Percentiles rank a stretch among this genome's conserved stretches.
phyloP scores from a whole-genome alignment of 2,113 vertebrate genomes.

The Lates calcarifer region DNA sequence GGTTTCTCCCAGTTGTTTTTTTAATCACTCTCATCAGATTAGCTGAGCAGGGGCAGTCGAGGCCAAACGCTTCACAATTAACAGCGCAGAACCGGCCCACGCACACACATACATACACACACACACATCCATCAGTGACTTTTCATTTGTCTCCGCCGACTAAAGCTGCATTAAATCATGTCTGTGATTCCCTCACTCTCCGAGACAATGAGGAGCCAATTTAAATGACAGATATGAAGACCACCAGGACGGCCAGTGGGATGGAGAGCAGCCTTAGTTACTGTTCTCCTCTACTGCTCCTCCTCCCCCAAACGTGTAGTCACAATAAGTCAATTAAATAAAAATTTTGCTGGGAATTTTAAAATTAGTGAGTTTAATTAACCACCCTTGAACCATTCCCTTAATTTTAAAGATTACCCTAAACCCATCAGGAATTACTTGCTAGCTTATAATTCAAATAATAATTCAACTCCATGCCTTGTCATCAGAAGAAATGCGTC shows the following conservation, averaged over 20 bases:
- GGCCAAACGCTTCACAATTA: constrained; percentile 83
- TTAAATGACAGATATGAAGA: constrained; percentile 63
- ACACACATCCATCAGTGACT: constrained; percentile 81
- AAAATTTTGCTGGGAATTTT: constrained; percentile 16
- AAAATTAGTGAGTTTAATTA: constrained; percentile 1
- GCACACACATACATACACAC: constrained; percentile 48
- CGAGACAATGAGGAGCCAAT: constrained; percentile 79
- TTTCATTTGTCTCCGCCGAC: constrained; percentile 80
- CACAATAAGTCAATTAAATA: constrained; percentile 20
- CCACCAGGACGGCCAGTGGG: constrained; percentile 62
- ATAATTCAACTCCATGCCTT: background rate
- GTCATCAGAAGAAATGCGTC: background rate
- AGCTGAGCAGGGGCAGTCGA: constrained; percentile 79
- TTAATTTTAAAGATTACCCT: background rate
- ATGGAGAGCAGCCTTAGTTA: constrained; percentile 16
- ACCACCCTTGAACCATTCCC: background rate
- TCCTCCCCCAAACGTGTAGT: constrained; percentile 32
- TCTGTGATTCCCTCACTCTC: constrained; percentile 73
- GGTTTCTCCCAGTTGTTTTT: constrained; percentile 80
- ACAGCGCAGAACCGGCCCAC: constrained; percentile 69
- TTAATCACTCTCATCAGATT: constrained; percentile 85
- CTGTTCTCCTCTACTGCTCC: constrained; percentile 43
- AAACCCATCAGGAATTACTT: background rate
- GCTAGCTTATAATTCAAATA: background rate
- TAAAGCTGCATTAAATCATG: constrained; percentile 79